Evolutionary conservation across 2,797 vertebrate species (phyloP).

Genomic region (Sebastes matsubarae): DNA sequence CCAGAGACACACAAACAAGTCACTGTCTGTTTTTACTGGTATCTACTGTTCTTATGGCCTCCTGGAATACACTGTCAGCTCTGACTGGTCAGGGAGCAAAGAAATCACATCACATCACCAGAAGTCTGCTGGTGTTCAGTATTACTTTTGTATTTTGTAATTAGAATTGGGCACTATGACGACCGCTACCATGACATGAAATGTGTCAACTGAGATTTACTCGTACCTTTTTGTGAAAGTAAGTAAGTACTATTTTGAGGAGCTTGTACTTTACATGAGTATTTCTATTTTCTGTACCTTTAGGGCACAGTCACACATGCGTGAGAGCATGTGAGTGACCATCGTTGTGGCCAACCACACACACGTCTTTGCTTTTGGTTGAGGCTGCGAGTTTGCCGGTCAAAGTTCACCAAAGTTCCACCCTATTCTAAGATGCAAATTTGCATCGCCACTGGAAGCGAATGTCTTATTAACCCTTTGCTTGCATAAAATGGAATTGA

Average conservation of each 20-base stretch:
- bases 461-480: fast-evolving
- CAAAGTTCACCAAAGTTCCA: too few relatives aligned
- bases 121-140: neutral
- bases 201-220: neutral
- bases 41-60: neutral
- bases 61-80: neutral
- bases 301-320: too few relatives aligned
- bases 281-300: neutral
- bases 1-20: neutral
- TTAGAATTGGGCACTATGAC: neutral
- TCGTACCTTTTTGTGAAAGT: neutral
- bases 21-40: neutral
- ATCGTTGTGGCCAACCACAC: too few relatives aligned
- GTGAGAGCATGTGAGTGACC: too few relatives aligned
- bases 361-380: too few relatives aligned
- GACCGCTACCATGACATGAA: neutral
- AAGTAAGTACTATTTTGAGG: neutral
- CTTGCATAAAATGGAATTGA: too few relatives aligned
- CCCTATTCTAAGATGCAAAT: fast-evolving
- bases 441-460: too few relatives aligned
- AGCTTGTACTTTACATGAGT: neutral
- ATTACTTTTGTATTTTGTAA: neutral
- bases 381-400: too few relatives aligned
- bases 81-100: neutral
- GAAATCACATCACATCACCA: neutral